Evolutionary conservation across 2,113 vertebrate species (phyloP).

Genomic region (Lepus timidus): DNA sequence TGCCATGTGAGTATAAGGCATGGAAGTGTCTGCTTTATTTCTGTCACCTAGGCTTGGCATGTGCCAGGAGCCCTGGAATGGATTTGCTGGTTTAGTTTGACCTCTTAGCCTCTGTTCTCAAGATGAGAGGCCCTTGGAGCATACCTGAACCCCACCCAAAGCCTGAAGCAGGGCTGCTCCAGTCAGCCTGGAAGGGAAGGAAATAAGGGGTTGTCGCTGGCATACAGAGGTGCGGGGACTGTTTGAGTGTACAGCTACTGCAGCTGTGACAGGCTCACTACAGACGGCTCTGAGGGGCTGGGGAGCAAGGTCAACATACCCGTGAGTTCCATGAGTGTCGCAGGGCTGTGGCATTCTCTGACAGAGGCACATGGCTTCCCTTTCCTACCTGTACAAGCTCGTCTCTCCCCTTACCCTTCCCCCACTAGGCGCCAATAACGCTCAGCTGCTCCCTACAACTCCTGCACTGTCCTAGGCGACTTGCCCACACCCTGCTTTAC

Average conservation of each 20-base stretch:
- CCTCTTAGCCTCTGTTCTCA: not conserved
- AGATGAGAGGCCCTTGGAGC: not conserved
- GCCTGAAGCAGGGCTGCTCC: not conserved
- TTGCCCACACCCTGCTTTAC: not conserved
- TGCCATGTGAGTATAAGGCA: not conserved
- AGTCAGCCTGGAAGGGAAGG: not conserved
- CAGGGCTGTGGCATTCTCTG: not conserved
- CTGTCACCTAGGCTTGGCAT: not conserved
- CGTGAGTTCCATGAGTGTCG: not conserved
- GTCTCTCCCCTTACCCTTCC: not conserved
- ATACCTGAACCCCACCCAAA: not conserved
- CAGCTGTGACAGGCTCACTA: not conserved
- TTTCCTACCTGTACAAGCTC: not conserved
- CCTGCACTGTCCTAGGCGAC: not conserved
- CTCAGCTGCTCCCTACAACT: not conserved
- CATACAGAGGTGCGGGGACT: not conserved
- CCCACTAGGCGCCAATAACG: not conserved
- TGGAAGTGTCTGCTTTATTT: not conserved
- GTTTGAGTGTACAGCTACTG: no score
- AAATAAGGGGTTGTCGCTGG: not conserved
- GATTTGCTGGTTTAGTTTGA: slow-evolving; percentile 4
- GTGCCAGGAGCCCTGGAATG: not conserved
- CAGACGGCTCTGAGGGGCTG: slow-evolving; percentile 2
- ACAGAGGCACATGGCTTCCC: not conserved
- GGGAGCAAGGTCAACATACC: not conserved